phyloP scores from a whole-genome alignment of 2,113 vertebrate genomes.

The Oncorhynchus kisutch region DNA sequence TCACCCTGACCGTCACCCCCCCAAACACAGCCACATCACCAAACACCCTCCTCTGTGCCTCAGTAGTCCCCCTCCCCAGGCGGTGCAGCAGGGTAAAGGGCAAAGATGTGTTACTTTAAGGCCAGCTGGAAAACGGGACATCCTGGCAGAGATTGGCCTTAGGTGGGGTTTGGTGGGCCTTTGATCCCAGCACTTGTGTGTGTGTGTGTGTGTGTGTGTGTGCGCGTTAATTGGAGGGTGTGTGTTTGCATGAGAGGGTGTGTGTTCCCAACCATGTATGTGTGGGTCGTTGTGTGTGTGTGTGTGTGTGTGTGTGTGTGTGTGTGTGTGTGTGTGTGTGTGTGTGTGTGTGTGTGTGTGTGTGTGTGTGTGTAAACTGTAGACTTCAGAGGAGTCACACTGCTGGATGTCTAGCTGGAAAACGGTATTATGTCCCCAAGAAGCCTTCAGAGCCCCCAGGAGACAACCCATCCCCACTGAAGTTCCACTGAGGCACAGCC shows the following conservation, averaged over 20 bases:
- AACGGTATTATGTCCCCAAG: slow-evolving; percentile 7
- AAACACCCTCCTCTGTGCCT: neutral
- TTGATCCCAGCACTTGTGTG: slow-evolving; percentile 23
- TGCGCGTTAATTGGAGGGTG: too few species aligned
- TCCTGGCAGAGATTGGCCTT: slow-evolving; percentile 14
- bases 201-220: neutral
- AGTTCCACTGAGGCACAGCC: neutral
- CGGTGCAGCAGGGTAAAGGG: too few species aligned
- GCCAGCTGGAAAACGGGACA: slow-evolving; percentile 21
- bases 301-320: too few species aligned
- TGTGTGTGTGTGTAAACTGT: too few species aligned
- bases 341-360: too few species aligned
- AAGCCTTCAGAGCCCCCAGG: neutral
- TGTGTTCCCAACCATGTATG: too few species aligned
- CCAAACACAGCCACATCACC: neutral
- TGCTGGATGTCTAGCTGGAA: slow-evolving; percentile 13
- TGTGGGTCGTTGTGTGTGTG: too few species aligned
- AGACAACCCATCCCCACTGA: slow-evolving; percentile 3
- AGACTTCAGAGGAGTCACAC: slow-evolving; percentile 16
- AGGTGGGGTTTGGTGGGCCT: slow-evolving; percentile 2
- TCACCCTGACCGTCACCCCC: neutral
- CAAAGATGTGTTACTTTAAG: neutral
- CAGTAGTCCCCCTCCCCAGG: too few species aligned
- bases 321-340: too few species aligned
- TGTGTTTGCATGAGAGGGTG: too few species aligned